These are phyloP conservation scores for Schizothorax lantsangensis DNA, from an alignment of 2,797 vertebrate genomes.

Conservation along the genomic window DNA sequence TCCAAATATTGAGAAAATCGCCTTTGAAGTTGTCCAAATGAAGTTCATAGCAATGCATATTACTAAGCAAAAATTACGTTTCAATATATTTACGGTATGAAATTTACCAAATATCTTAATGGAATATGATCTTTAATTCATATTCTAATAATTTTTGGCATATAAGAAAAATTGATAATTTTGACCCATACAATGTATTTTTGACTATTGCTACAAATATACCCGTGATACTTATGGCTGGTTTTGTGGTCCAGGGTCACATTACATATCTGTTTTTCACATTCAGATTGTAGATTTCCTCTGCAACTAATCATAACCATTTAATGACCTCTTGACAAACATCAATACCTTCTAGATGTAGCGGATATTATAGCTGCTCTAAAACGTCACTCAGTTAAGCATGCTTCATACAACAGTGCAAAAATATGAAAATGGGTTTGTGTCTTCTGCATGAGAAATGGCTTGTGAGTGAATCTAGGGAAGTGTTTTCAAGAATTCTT, in stretches of 20 bases:
- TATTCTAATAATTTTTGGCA: neutral
- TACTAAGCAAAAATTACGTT: neutral
- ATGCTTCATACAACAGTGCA: neutral
- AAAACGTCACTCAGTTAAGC: neutral
- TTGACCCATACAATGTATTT: neutral
- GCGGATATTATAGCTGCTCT: neutral
- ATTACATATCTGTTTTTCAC: neutral
- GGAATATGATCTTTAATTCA: neutral
- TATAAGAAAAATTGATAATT: too few species aligned
- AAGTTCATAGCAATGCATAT: neutral
- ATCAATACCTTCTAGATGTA: neutral
- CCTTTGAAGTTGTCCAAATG: neutral
- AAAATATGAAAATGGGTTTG: neutral
- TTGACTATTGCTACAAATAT: neutral
- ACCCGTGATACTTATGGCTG: neutral
- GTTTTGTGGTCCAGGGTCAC: neutral
- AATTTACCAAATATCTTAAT: neutral
- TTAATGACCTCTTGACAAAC: neutral
- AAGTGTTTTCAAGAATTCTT: conserved; percentile 15
- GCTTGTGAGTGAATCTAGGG: neutral
- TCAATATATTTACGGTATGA: neutral
- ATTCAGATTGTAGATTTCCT: neutral
- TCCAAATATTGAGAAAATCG: neutral
- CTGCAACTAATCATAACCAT: neutral
- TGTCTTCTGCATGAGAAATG: neutral